Percentiles rank a stretch among this genome's conserved stretches.
These are phyloP conservation scores for Meles meles DNA, from an alignment of 2,113 vertebrate genomes.

Conservation along the genomic window DNA sequence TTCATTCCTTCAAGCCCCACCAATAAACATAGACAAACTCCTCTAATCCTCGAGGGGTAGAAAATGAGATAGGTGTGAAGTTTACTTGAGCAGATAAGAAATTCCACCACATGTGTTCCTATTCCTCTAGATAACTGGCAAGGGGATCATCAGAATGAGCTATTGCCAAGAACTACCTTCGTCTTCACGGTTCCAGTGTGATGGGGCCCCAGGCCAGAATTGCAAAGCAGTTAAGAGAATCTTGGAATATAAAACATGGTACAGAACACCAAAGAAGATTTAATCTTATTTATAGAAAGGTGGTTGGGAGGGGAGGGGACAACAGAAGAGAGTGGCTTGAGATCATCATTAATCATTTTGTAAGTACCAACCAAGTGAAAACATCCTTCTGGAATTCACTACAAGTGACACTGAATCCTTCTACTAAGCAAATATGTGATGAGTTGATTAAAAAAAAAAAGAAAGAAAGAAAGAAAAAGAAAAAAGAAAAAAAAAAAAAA, in stretches of 20 bases:
- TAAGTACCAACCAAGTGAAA: constrained; percentile 70
- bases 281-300: constrained; percentile 81
- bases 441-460: constrained; percentile 63
- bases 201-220: constrained; percentile 77
- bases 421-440: constrained; percentile 64
- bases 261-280: constrained; percentile 78
- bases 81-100: constrained; percentile 42
- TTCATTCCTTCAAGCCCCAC: not conserved
- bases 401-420: constrained; percentile 55
- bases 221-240: constrained; percentile 82
- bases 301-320: constrained; percentile 43
- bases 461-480: not conserved
- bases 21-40: not conserved
- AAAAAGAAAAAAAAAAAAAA: constrained; percentile 2
- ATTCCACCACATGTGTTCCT: constrained; percentile 60
- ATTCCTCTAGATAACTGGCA: constrained; percentile 78
- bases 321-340: constrained; percentile 50
- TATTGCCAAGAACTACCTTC: constrained; percentile 76
- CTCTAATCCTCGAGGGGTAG: not conserved
- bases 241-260: constrained; percentile 77
- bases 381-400: constrained; percentile 66
- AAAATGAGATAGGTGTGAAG: not conserved
- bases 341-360: constrained; percentile 68
- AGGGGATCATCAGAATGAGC: constrained; percentile 79
- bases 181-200: constrained; percentile 61